Conservation (phyloP, 2,113 vertebrate genomes). For the Cheilinus undulatus region DNA sequence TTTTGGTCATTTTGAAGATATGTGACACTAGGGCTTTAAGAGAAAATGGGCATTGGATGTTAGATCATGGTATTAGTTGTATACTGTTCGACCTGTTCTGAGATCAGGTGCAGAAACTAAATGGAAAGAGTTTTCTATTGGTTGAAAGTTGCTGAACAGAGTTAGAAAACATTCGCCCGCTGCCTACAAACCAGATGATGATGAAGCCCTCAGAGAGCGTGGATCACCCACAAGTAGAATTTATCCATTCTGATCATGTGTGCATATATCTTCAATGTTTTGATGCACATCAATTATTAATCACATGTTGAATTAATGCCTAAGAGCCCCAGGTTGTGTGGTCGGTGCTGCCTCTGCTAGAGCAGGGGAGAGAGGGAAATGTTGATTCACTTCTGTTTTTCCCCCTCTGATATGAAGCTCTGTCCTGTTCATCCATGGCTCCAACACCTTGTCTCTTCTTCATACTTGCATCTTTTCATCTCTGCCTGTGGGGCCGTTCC, state of each 20-base stretch:
- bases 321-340: slow-evolving; percentile 42
- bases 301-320: slow-evolving; percentile 64
- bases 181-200: slow-evolving; percentile 16
- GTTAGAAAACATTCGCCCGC: slow-evolving; percentile 7
- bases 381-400: slow-evolving; percentile 49
- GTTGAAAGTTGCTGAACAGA: slow-evolving; percentile 43
- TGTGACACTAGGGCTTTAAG: too few species aligned
- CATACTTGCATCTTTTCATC: slow-evolving; percentile 53
- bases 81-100: neutral
- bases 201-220: slow-evolving; percentile 24
- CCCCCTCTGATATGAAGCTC: slow-evolving; percentile 37
- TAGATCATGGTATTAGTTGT: slow-evolving; percentile 2
- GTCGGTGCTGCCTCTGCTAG: slow-evolving; percentile 30
- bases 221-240: slow-evolving; percentile 42
- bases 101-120: neutral
- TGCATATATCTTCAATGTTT: slow-evolving; percentile 71
- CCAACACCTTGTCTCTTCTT: slow-evolving; percentile 47
- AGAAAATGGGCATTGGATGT: too few species aligned
- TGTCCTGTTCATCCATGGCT: slow-evolving; percentile 39
- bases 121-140: slow-evolving; percentile 19
- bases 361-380: slow-evolving; percentile 37
- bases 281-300: slow-evolving; percentile 79
- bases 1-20: too few species aligned
- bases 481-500: slow-evolving; percentile 54
- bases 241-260: slow-evolving; percentile 67